Evolutionary conservation across 2,888 invertebrate species (phyloP).

Genomic region (Esperia sulphurella): DNA sequence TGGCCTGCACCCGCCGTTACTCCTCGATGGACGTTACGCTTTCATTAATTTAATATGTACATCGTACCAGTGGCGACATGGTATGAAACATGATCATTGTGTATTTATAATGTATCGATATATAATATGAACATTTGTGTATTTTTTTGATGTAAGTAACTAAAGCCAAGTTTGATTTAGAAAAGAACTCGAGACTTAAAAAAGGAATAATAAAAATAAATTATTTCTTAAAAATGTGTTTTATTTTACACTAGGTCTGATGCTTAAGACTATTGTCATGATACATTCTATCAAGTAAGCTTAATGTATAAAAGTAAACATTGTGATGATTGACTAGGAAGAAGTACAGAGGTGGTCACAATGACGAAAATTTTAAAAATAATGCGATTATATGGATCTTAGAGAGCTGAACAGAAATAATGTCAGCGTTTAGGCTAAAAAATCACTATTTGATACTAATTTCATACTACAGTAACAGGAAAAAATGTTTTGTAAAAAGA

Average conservation of each 20-base stretch:
- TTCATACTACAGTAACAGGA: too few species aligned
- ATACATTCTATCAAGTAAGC: constrained; percentile 1
- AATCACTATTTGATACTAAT: too few species aligned
- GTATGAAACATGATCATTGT: constrained; percentile 48
- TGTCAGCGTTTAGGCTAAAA: too few species aligned
- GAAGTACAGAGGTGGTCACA: background rate
- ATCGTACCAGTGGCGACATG: constrained; percentile 47
- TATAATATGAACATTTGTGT: constrained; percentile 66
- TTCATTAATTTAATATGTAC: constrained; percentile 36
- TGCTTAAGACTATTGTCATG: constrained; percentile 6
- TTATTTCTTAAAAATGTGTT: constrained; percentile 74
- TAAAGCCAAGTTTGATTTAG: constrained; percentile 77
- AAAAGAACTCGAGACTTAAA: constrained; percentile 74
- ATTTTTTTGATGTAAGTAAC: constrained; percentile 78
- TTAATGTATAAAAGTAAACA: background rate
- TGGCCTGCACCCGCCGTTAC: background rate
- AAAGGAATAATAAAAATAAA: constrained; percentile 76
- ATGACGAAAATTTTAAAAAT: background rate
- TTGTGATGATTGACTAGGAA: constrained; percentile 12
- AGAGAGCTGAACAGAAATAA: too few species aligned
- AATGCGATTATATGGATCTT: too few species aligned
- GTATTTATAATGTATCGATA: constrained; percentile 64
- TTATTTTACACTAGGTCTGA: constrained; percentile 40
- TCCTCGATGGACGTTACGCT: constrained; percentile 34
- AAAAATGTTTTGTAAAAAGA: too few species aligned